These are phyloP conservation scores for Gnatocerus cornutus DNA, from an alignment of 2,888 invertebrate species.

Conservation along the genomic window DNA sequence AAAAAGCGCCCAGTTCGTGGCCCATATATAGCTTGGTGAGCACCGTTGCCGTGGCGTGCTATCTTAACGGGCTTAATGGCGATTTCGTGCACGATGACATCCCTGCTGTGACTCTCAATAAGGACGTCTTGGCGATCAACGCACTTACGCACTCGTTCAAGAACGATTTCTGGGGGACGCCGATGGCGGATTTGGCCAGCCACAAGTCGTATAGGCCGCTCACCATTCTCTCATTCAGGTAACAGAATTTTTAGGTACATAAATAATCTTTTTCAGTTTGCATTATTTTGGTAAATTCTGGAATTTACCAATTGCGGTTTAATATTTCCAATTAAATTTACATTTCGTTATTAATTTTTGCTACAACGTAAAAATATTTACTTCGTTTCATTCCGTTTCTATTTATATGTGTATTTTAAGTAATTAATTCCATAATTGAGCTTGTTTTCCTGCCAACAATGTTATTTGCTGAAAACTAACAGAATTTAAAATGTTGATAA, in stretches of 20 bases:
- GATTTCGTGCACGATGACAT: slow-evolving; percentile 94
- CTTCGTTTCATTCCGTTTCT: no score
- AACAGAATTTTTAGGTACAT: slow-evolving; percentile 61
- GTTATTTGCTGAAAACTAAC: no score
- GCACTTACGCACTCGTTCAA: slow-evolving; percentile 77
- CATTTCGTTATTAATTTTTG: no score
- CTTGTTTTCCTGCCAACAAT: no score
- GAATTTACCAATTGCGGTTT: no score
- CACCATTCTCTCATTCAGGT: slow-evolving; percentile 90
- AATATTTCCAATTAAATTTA: no score
- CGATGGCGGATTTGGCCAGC: slow-evolving; percentile 86
- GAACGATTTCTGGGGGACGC: slow-evolving; percentile 94
- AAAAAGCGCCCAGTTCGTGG: slow-evolving; percentile 73
- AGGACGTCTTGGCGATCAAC: slow-evolving; percentile 83
- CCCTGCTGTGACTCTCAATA: slow-evolving; percentile 86
- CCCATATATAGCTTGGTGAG: slow-evolving; percentile 78
- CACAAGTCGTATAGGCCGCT: slow-evolving; percentile 92
- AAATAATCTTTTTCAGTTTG: no score
- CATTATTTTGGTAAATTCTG: no score
- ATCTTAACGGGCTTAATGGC: slow-evolving; percentile 83
- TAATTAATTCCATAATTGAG: no score
- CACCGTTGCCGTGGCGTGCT: slow-evolving; percentile 79
- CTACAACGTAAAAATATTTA: no score
- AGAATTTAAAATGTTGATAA: no score
- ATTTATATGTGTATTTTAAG: no score